Evolutionary conservation across 2,888 invertebrate species (phyloP), one percentile per base, ranked within the genome.

Genomic region (Caenorhabditis japonica): DNA sequence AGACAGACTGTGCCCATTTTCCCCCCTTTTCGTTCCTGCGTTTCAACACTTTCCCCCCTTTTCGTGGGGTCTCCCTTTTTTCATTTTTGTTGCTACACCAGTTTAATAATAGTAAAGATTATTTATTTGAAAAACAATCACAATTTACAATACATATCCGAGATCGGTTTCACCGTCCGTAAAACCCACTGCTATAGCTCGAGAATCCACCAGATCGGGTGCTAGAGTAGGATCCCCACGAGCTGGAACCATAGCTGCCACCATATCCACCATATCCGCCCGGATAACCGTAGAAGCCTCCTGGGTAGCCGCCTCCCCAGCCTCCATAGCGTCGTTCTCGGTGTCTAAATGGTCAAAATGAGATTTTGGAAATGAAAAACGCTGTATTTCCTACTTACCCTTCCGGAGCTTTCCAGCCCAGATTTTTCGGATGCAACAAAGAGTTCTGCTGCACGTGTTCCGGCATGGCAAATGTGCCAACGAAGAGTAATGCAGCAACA

Each of bases 161-260:
- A n/a, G n/a, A n/a, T n/a, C n/a, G n/a, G n/a, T n/a, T n/a, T n/a
- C n/a, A 36, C 19, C 59, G n/a, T 30, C 52, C 59, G 44, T 44
- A 56, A 27, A 19, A 69, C 43, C 70, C 70, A 33, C 23, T 43
- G 17, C 51, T 61, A 15, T 4, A 61, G 25, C 41, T 47, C 17
- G 43, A 56, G 39, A 43, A 70, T 43, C 61, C 61, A 17, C 70
- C 61, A 21, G 61, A 17, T 21, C 51, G 23, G 38, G 8, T 61
- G 33, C 61, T 70, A 4, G 70, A 70, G 44, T 70, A 70, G 8
- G 41, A 36, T 36, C 70, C 70, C 71, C 71, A 71, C 2, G 62
- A 71, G 13, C 58, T 62, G 44, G 52, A 34, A 12, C 62, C 58
- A 27, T 62, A 62, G 33, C 51, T 53, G 3, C 71, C 58, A 21